Evolutionary conservation across 2,113 vertebrate species (phyloP).

Genomic region (Ochotona curzoniae): DNA sequence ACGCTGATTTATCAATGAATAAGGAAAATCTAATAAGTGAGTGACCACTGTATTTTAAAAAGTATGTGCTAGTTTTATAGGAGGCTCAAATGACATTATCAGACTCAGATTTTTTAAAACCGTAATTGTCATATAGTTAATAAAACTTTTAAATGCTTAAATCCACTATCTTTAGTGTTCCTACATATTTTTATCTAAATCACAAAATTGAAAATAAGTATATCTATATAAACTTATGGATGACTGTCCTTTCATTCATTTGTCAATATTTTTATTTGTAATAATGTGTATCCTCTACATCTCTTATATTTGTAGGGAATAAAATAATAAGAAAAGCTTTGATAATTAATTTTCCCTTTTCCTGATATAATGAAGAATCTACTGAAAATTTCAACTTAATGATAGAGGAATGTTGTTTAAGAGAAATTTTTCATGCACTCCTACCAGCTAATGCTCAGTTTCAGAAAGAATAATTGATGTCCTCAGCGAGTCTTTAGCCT

Average conservation of each 20-base stretch:
- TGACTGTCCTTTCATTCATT: not conserved
- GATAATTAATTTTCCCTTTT: not conserved
- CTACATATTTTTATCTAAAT: not conserved
- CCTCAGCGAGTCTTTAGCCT: constrained; percentile 34
- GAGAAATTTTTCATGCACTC: constrained; percentile 40
- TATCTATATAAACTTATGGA: constrained; percentile 16
- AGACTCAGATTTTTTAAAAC: not conserved
- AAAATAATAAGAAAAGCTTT: not conserved
- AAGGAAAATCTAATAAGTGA: not conserved
- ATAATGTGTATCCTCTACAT: not conserved
- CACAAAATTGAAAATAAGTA: not conserved
- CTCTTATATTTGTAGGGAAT: not conserved
- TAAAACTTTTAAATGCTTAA: not conserved
- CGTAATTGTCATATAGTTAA: not conserved
- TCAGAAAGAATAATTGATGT: constrained; percentile 7
- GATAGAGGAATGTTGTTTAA: constrained; percentile 46
- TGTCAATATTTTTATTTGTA: not conserved
- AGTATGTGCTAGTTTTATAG: not conserved
- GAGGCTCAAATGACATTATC: not conserved
- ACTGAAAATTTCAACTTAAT: not conserved
- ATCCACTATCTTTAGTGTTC: constrained; percentile 12
- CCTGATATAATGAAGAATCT: constrained; percentile 33
- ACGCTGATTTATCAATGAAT: not conserved
- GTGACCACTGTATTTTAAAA: not conserved
- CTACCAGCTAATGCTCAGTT: constrained; percentile 71